Evolutionary conservation across 2,888 invertebrate genomes (phyloP), one percentile per base, ranked within the genome.

Genomic region (Caenorhabditis panamensis): DNA sequence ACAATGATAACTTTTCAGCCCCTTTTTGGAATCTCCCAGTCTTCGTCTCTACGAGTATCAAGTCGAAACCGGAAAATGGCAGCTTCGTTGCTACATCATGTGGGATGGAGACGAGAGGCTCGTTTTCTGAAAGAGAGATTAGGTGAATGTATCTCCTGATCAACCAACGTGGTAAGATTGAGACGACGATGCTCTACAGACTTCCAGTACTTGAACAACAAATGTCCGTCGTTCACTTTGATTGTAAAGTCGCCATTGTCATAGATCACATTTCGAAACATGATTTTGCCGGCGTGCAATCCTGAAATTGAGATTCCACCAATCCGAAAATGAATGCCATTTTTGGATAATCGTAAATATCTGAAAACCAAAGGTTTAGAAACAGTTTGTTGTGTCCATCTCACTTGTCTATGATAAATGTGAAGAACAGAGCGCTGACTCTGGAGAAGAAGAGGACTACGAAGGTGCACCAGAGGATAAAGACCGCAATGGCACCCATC

Each of bases 161-260:
- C n/a, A n/a, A n/a, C n/a, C n/a, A n/a, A 77, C 73, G 67, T 71
- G n/a, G 62, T 68, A 26, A 83, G 73, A 62, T 84, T 62, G 28
- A 83, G 37, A 26, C 67, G 69, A 16, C 81, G 77, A 13, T 79
- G 56, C 24, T 82, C 78, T 63, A 96, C 95, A 91, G 96, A 96
- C 83, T 96, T 93, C 98, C 98, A 99, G 96, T 97, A 99, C 62
- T 97, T 94, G 92, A 99, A 98, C 92, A 97, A 96, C 83, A 97
- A 93, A 93, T 96, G 97, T 1, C 97, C 98, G 93, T 98, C 97
- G 92, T 97, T 97, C 84, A 97, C 94, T 84, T 97, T 94, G 51
- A 96, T 92, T 37, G 96, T 95, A 92, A 95, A 96, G 93, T 99
- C 97, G 91, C 95, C 95, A 83, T 95, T 96, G 79, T 96, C 95